Evolutionary conservation across 2,113 vertebrate species (phyloP), one percentile per base, ranked within the genome.

Genomic region (Ochotona princeps): DNA sequence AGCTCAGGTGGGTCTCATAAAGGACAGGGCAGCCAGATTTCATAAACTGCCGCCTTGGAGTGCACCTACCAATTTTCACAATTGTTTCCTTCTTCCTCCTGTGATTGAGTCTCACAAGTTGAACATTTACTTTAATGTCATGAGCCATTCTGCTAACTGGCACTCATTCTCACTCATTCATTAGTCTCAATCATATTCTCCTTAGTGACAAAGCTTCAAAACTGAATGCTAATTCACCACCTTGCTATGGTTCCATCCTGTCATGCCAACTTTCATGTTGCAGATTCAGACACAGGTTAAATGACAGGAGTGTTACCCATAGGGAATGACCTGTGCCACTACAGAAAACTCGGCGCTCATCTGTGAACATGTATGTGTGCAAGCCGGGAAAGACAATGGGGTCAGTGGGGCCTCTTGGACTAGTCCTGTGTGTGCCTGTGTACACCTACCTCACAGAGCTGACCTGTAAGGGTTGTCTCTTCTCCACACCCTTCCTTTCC

Each of bases 71-170:
- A 44, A 44, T 95, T 83, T 35, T 79, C 83, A 17, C 44, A 73
- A 32, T 89, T 54, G 9, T 70, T 83, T 66, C 69, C 90, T 92
- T 82, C 89, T 81, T 51, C 57, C 76, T 83, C 38, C 0, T 57
- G 91, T 35, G 76, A 89, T 38, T 44, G 63, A 87, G n/a, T 95
- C 72, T 91, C 84, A 80, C 89, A 89, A 84, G 67, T 54, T 90
- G 95, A 96, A 89, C 72, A 57, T 89, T 90, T 93, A 90, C 83
- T 91, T 90, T 89, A 93, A 92, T 92, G 87, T 83, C 92, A 93
- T n/a, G 57, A 91, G 91, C 76, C 85, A 91, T 95, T 89, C 84
- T 96, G 91, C 89, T 93, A 95, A 87, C 61, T 92, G 93, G 60
- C 87, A 95, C 87, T 95, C 54, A 49, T 67, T 73, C 73, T 95